Evolutionary conservation across 2,888 invertebrate species (phyloP), one percentile per base, ranked within the genome.

Genomic region (Boloria selene): DNA sequence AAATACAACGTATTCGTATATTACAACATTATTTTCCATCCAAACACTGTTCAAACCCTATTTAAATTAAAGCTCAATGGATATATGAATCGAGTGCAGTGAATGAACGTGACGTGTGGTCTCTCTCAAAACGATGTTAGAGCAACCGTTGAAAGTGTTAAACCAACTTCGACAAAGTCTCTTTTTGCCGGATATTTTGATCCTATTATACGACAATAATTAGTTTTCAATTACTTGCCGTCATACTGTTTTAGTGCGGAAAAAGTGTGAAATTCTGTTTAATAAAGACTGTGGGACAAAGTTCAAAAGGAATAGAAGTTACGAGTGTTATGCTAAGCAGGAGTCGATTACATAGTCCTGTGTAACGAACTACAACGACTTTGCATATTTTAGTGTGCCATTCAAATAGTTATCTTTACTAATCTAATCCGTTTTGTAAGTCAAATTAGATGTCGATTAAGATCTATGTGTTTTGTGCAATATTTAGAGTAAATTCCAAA

Each of bases 131-230:
- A 90, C 85, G 80, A 91, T 91, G 91, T 83, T 85, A 86, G 82
- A 84, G 79, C 87, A 82, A 87, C 84, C 86, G 82, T 84, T 84
- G 72, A 86, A 86, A 83, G 85, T 86, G 85, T 88, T 84, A 72
- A 88, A 87, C 81, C 80, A 84, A 77, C 80, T 85, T 74, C 88
- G 88, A 47, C 82, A 86, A 74, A 84, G 85, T 84, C 81, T 86
- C 55, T 75, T 86, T 68, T 81, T 89, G 74, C 88, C 86, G 67
- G 87, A 90, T 80, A 86, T 83, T 73, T 82, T 90, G 79, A 91
- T 92, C 79, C 87, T 92, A 70, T 83, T 92, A 75, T 92, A 92
- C 83, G 90, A 92, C 84, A 82, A 85, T 76, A 87, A 90, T 84
- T 91, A 90, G 68, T 70, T 64, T 52, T 54, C 31, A 58, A 60